Percentiles rank a stretch among this genome's conserved stretches.
Evolutionary conservation across 2,888 invertebrate species (phyloP).

Genomic region (Lycophotia porphyrea): DNA sequence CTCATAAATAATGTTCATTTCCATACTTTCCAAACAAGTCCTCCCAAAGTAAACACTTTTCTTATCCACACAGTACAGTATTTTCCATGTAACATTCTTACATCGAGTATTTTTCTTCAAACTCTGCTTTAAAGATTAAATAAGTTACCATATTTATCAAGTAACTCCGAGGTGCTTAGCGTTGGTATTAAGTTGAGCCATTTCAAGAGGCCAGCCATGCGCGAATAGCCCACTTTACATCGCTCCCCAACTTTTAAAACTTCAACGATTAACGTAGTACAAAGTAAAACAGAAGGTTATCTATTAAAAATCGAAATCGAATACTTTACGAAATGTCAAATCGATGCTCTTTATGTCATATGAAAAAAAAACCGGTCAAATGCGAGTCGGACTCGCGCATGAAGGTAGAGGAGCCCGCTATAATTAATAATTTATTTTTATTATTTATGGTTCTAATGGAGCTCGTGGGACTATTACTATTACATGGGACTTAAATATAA

Average conservation of each 20-base stretch:
- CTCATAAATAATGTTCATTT: background rate
- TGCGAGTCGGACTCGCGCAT: too few relatives aligned
- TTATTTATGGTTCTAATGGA: too few relatives aligned
- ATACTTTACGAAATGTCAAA: background rate
- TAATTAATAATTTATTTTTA: too few relatives aligned
- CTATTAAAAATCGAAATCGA: background rate
- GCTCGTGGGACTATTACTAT: too few relatives aligned
- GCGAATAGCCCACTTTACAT: conserved; percentile 54
- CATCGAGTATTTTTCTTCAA: conserved; percentile 31
- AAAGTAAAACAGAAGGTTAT: conserved; percentile 23
- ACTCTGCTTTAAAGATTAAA: conserved; percentile 19
- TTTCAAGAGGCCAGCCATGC: conserved; percentile 53
- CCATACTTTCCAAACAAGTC: background rate
- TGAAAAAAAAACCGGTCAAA: too few relatives aligned
- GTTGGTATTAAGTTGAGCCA: conserved; percentile 49
- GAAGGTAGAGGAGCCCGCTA: too few relatives aligned
- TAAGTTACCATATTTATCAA: conserved; percentile 30
- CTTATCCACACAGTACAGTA: background rate
- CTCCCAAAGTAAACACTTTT: too few relatives aligned
- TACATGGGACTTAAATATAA: too few relatives aligned
- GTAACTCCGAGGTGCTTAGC: conserved; percentile 39
- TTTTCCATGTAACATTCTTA: background rate
- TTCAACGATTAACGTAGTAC: conserved; percentile 34
- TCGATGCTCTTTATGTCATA: too few relatives aligned
- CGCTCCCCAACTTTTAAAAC: conserved; percentile 46